A percentile compares a stretch with the other conserved stretches of the same genome.
These are phyloP conservation scores for Gracilinanus agilis DNA, from an alignment of 2,113 vertebrate genomes.

Conservation along the genomic window DNA sequence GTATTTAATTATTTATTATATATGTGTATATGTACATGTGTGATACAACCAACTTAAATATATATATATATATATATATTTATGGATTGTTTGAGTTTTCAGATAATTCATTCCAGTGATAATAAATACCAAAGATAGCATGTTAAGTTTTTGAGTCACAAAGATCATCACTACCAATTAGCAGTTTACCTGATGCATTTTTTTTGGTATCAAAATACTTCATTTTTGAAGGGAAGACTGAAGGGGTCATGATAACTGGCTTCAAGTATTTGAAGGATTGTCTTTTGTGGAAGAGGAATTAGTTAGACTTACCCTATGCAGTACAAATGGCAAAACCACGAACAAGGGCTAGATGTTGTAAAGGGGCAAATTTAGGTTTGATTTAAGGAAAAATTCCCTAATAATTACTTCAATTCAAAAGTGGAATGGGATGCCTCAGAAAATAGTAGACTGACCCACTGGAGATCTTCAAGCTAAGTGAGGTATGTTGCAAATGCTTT, in stretches of 20 bases:
- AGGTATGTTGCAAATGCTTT: not conserved
- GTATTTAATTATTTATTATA: not conserved
- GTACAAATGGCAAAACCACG: not conserved
- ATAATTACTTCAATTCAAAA: not conserved
- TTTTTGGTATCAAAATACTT: not conserved
- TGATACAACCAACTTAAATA: no score
- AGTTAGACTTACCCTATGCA: not conserved
- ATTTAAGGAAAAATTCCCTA: not conserved
- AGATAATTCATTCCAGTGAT: slow-evolving; percentile 28
- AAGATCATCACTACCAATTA: not conserved
- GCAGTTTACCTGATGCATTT: not conserved
- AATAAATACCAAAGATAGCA: not conserved
- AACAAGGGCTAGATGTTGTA: not conserved
- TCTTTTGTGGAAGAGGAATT: not conserved
- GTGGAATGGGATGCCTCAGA: not conserved
- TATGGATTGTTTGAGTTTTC: not conserved
- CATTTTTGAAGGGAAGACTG: not conserved
- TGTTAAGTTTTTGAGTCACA: slow-evolving; percentile 17
- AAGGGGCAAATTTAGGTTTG: not conserved
- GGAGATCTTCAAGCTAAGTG: not conserved
- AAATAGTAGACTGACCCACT: not conserved
- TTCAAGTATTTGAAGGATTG: not conserved
- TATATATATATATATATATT: not conserved
- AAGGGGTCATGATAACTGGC: not conserved
- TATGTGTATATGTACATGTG: not conserved